phyloP scores from a whole-genome alignment of 1,140 invertebrate species.

The Chlorops oryzae region DNA sequence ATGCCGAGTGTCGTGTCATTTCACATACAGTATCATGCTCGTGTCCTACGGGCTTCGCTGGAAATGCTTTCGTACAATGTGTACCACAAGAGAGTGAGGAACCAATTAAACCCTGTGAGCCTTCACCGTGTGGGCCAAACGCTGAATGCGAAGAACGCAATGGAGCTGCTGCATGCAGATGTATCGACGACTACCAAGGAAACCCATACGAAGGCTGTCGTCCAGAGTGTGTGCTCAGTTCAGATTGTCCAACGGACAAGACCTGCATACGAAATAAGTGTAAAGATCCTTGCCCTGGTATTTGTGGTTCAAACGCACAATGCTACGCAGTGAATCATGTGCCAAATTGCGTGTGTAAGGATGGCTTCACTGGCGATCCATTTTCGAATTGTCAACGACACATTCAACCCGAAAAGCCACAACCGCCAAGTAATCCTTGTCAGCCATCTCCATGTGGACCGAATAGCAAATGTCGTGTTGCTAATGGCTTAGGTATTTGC shows the following conservation, averaged over 20 bases:
- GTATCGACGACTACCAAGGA: constrained; percentile 62
- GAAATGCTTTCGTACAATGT: constrained; percentile 67
- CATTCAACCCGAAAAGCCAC: constrained; percentile 53
- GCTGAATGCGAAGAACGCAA: constrained; percentile 63
- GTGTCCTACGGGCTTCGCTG: constrained; percentile 62
- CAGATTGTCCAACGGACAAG: constrained; percentile 64
- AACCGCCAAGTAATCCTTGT: constrained; percentile 56
- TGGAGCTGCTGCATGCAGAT: constrained; percentile 61
- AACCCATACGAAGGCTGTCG: constrained; percentile 68
- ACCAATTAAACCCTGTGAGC: constrained; percentile 55
- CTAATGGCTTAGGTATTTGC: constrained; percentile 65
- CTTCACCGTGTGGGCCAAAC: constrained; percentile 64
- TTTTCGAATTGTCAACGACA: constrained; percentile 63
- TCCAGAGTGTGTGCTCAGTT: constrained; percentile 69
- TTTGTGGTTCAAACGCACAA: constrained; percentile 65
- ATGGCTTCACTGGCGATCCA: constrained; percentile 70
- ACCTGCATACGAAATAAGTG: constrained; percentile 70
- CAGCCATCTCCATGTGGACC: constrained; percentile 75
- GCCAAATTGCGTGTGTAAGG: constrained; percentile 66
- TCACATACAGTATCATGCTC: constrained; percentile 69
- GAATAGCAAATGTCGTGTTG: constrained; percentile 67
- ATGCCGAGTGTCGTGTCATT: constrained; percentile 66
- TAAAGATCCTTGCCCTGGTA: constrained; percentile 68
- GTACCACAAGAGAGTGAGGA: constrained; percentile 50
- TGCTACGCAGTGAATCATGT: constrained; percentile 69